Conservation (phyloP, 1,140 invertebrate genomes). For the Magallana gigas region DNA sequence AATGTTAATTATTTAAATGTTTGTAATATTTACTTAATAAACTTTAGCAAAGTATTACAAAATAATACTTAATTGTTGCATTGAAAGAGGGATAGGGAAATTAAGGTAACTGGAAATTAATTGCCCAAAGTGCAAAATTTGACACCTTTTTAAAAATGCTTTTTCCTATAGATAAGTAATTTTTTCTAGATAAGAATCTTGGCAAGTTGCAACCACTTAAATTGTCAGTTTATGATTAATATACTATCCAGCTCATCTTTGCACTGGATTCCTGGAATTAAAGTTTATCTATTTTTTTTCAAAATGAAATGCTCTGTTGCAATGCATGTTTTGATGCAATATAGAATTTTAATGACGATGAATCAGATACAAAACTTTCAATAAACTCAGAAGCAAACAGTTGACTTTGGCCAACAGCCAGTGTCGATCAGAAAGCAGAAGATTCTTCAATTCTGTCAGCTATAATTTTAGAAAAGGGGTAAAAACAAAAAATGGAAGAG, state of each 20-base stretch:
- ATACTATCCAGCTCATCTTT: not conserved
- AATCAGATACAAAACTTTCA: not conserved
- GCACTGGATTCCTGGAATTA: not conserved
- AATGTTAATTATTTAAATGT: too few relatives aligned
- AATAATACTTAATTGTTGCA: too few relatives aligned
- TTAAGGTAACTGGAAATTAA: not conserved
- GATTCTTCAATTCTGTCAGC: constrained; percentile 16
- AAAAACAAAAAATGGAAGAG: not conserved
- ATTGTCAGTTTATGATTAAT: constrained; percentile 1
- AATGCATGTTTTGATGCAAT: constrained; percentile 16
- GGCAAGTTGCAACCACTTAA: constrained; percentile 17
- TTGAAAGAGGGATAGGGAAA: too few relatives aligned
- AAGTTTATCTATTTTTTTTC: constrained; percentile 13
- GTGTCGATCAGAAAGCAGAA: not conserved
- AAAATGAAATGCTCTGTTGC: not conserved
- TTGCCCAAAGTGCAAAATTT: not conserved
- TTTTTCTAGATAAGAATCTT: constrained; percentile 5
- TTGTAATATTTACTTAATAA: too few relatives aligned
- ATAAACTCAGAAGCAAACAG: not conserved
- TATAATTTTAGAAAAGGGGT: not conserved
- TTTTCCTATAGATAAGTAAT: not conserved
- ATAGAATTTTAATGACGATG: constrained; percentile 18
- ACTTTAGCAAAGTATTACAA: too few relatives aligned
- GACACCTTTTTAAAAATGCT: constrained; percentile 1
- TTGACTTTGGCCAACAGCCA: constrained; percentile 13